Percentiles rank a stretch among this genome's conserved stretches.
phyloP scores from a whole-genome alignment of 2,113 vertebrate genomes.

The Tupaia chinensis region DNA sequence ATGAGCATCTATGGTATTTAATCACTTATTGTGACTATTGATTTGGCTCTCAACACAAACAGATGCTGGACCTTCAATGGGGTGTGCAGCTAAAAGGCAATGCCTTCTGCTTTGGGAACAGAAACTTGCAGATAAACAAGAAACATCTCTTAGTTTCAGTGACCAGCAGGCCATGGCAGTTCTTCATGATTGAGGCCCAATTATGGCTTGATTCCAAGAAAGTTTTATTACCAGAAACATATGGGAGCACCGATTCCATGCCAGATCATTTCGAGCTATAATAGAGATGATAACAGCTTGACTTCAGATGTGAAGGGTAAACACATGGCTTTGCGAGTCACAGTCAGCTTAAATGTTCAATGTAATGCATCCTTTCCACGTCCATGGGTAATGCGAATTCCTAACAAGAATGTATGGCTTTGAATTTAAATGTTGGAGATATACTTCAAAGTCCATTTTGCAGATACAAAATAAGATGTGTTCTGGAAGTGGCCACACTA shows the following conservation, averaged over 20 bases:
- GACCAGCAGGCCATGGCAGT: not conserved
- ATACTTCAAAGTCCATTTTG: not conserved
- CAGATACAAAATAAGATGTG: not conserved
- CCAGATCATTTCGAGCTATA: slow-evolving; percentile 49
- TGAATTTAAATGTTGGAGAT: not conserved
- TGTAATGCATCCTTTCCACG: accelerated
- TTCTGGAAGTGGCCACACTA: not conserved
- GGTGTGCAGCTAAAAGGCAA: not conserved
- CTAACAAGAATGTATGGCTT: not conserved
- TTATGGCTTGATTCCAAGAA: slow-evolving; percentile 35
- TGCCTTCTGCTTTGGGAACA: slow-evolving; percentile 28
- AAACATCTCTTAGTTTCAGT: not conserved
- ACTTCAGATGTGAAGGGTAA: not conserved
- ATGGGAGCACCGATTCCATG: slow-evolving; percentile 17
- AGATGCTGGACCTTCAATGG: not conserved
- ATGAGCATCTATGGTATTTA: slow-evolving; percentile 15
- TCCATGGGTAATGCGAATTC: not conserved
- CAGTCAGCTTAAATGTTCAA: accelerated
- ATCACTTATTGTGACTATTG: slow-evolving; percentile 54
- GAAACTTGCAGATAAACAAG: not conserved
- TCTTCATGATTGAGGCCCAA: not conserved
- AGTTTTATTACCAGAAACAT: slow-evolving; percentile 60
- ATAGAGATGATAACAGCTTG: slow-evolving; percentile 59
- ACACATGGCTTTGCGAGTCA: not conserved
- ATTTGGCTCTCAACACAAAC: slow-evolving; percentile 9